Evolutionary conservation across 1,140 invertebrate genomes (phyloP).

Genomic region (Nasonia longicornis): DNA sequence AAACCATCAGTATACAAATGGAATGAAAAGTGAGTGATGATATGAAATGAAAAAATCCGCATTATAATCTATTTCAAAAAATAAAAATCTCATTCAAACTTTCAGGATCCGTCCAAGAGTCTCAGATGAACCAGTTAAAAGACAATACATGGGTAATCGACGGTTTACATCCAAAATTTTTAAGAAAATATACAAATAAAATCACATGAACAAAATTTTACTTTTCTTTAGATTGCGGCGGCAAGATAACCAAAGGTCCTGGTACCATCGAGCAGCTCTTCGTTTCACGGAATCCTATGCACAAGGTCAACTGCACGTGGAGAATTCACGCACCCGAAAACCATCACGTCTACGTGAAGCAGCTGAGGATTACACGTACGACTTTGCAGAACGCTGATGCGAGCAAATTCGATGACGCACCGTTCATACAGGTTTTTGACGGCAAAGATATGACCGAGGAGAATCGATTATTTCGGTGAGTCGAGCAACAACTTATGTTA

Average conservation of each 20-base stretch:
- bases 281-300: not conserved
- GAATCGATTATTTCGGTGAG: slow-evolving; percentile 16
- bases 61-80: no score
- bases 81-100: not conserved
- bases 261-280: slow-evolving; percentile 1
- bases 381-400: not conserved
- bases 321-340: not conserved
- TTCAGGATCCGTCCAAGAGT: slow-evolving; percentile 1
- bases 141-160: not conserved
- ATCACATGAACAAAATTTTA: no score
- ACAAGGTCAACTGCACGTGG: slow-evolving; percentile 18
- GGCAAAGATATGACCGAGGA: not conserved
- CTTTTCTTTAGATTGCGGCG: slow-evolving; percentile 4
- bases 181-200: no score
- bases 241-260: not conserved
- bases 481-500: not conserved
- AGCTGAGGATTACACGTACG: not conserved
- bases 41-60: no score
- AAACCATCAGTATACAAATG: slow-evolving; percentile 22
- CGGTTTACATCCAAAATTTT: no score
- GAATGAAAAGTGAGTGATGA: slow-evolving; percentile 24
- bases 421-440: slow-evolving; percentile 8
- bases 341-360: slow-evolving; percentile 12
- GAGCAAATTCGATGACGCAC: slow-evolving; percentile 10
- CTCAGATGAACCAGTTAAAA: not conserved